A percentile compares a stretch with the other conserved stretches of the same genome.
Evolutionary conservation across 2,888 invertebrate genomes (phyloP).

Genomic region (Notodonta ziczac): DNA sequence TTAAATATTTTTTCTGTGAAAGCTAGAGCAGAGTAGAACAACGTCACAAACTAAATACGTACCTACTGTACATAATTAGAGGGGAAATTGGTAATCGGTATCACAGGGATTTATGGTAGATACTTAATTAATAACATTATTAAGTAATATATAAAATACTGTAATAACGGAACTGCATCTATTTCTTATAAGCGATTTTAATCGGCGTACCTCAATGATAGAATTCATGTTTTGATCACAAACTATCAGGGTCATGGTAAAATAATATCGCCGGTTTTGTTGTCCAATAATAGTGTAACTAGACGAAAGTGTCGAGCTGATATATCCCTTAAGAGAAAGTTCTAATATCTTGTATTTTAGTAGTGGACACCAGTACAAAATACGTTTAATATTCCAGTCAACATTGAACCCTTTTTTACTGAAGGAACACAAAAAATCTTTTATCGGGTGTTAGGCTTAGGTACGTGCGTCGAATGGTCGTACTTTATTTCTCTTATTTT

Average conservation of each 20-base stretch:
- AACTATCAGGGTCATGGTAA: slow-evolving; percentile 12
- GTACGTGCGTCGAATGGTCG: slow-evolving; percentile 8
- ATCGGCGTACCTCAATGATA: neutral
- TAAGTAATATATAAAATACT: no score
- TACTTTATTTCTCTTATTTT: neutral
- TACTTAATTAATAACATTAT: no score
- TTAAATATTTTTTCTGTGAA: no score
- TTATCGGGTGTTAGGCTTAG: slow-evolving; percentile 10
- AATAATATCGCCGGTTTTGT: neutral
- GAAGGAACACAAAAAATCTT: slow-evolving; percentile 8
- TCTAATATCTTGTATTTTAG: neutral
- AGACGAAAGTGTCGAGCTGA: neutral
- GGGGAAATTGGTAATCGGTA: no score
- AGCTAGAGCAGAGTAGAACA: no score
- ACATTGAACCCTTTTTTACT: slow-evolving; percentile 9
- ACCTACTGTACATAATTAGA: no score
- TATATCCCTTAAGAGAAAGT: no score
- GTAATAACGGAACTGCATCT: no score
- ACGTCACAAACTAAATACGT: no score
- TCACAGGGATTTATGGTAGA: no score
- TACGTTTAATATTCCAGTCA: slow-evolving; percentile 26
- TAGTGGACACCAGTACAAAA: slow-evolving; percentile 1
- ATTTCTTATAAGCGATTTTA: no score
- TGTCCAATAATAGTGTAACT: neutral
- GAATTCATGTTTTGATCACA: slow-evolving; percentile 20